phyloP scores from a whole-genome alignment of 2,797 vertebrate species.

The Danio tinwini region DNA sequence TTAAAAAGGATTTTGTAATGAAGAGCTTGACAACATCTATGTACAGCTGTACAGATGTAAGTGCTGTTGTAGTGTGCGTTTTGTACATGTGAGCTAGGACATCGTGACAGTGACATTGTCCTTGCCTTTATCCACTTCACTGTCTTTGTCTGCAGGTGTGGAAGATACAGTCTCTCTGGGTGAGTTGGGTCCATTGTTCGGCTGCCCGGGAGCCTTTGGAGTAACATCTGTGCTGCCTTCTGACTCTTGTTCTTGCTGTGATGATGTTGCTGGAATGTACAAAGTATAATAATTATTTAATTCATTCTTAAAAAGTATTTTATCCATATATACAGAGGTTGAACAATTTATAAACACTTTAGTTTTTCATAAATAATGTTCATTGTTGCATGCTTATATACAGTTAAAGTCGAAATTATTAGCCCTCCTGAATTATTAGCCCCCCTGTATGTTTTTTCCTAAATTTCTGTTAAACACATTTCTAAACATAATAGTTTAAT shows the following conservation, averaged over 20 bases:
- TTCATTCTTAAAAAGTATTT: too few relatives aligned
- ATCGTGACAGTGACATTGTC: constrained; percentile 86
- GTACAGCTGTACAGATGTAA: constrained; percentile 68
- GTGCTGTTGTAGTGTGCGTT: constrained; percentile 56
- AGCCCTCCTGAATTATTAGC: too few relatives aligned
- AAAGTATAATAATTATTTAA: not conserved
- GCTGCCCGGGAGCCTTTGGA: constrained; percentile 84
- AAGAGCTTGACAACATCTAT: constrained; percentile 66
- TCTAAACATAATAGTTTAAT: too few relatives aligned
- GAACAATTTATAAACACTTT: too few relatives aligned
- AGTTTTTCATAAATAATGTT: too few relatives aligned
- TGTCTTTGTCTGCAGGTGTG: constrained; percentile 85
- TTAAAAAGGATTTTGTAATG: constrained; percentile 61
- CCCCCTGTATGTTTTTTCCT: too few relatives aligned
- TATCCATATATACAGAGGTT: too few relatives aligned
- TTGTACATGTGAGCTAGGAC: constrained; percentile 68
- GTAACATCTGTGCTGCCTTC: constrained; percentile 84
- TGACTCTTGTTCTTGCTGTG: constrained; percentile 92
- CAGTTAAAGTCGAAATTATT: too few relatives aligned
- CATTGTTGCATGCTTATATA: too few relatives aligned
- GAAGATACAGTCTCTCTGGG: constrained; percentile 80
- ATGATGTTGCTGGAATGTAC: constrained; percentile 84
- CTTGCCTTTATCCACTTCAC: constrained; percentile 84
- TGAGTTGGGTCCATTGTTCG: constrained; percentile 76
- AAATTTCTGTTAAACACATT: too few relatives aligned